phyloP scores from a whole-genome alignment of 2,797 vertebrate species.

The Leptodactylus fallax region DNA sequence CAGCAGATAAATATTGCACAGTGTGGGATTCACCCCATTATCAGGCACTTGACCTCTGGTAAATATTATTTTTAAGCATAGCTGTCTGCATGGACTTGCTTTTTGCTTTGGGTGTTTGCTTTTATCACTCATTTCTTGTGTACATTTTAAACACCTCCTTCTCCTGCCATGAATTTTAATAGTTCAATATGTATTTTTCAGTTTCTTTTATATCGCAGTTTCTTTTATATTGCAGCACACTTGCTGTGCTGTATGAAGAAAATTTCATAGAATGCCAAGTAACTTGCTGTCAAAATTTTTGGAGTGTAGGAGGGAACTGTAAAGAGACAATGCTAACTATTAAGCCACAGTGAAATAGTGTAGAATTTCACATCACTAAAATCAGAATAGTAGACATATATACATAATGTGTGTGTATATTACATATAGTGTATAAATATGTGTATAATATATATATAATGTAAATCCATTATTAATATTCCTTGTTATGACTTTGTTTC shows the following conservation, averaged over 20 bases:
- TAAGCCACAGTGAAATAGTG: background rate
- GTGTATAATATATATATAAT: too few relatives aligned
- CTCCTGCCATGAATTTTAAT: background rate
- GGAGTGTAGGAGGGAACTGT: background rate
- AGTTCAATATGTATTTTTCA: background rate
- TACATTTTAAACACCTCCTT: background rate
- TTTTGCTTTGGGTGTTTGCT: background rate
- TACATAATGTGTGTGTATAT: too few relatives aligned
- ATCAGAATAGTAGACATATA: background rate
- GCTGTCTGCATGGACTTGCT: background rate
- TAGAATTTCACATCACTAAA: background rate
- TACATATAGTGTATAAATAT: too few relatives aligned
- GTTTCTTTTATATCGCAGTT: too few relatives aligned
- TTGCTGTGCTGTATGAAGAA: too few relatives aligned
- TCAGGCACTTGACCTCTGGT: slow-evolving; percentile 89
- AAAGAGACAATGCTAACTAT: background rate
- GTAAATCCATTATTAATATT: too few relatives aligned
- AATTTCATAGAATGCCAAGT: background rate
- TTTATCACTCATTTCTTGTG: background rate
- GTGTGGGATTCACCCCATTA: slow-evolving; percentile 87
- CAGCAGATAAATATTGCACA: slow-evolving; percentile 83
- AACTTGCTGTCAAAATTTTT: background rate
- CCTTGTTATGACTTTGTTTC: background rate
- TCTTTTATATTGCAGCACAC: too few relatives aligned
- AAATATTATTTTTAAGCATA: slow-evolving; percentile 56